These are phyloP conservation scores for Physeter macrocephalus DNA, from an alignment of 2,113 vertebrate species.

Conservation along the genomic window DNA sequence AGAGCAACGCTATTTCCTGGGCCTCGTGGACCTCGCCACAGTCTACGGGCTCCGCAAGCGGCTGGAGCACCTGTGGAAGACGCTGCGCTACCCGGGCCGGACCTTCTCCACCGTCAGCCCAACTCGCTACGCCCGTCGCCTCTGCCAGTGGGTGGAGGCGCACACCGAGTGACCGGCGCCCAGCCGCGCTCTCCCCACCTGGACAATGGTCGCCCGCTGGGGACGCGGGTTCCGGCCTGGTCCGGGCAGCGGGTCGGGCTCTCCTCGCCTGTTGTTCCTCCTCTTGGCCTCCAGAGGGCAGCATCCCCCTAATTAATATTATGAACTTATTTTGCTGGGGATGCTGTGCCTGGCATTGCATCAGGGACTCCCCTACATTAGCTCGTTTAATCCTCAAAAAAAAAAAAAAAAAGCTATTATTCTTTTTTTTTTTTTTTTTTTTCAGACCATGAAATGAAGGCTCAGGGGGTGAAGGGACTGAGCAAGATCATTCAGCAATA, in stretches of 20 bases:
- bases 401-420: background rate
- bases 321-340: fast-evolving
- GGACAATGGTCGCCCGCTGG: background rate
- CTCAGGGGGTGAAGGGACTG: slow-evolving; percentile 14
- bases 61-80: slow-evolving; percentile 89
- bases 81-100: slow-evolving; percentile 81
- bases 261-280: background rate
- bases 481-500: slow-evolving; percentile 34
- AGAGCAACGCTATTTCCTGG: slow-evolving; percentile 88
- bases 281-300: background rate
- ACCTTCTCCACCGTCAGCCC: slow-evolving; percentile 90
- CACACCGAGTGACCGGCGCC: slow-evolving; percentile 79
- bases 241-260: background rate
- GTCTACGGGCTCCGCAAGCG: slow-evolving; percentile 88
- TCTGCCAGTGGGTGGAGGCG: slow-evolving; percentile 86
- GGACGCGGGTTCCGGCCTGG: background rate
- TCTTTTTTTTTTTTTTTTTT: slow-evolving; percentile 40
- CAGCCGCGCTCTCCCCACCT: background rate
- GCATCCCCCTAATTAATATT: background rate
- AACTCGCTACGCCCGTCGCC: slow-evolving; percentile 80
- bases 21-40: slow-evolving; percentile 91
- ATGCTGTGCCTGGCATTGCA: background rate
- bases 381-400: slow-evolving; percentile 10
- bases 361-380: background rate
- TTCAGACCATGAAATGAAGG: slow-evolving; percentile 32